A percentile compares a stretch with the other conserved stretches of the same genome.
These are phyloP conservation scores for Barnardius zonarius DNA, from an alignment of 2,113 vertebrate species.

Conservation along the genomic window DNA sequence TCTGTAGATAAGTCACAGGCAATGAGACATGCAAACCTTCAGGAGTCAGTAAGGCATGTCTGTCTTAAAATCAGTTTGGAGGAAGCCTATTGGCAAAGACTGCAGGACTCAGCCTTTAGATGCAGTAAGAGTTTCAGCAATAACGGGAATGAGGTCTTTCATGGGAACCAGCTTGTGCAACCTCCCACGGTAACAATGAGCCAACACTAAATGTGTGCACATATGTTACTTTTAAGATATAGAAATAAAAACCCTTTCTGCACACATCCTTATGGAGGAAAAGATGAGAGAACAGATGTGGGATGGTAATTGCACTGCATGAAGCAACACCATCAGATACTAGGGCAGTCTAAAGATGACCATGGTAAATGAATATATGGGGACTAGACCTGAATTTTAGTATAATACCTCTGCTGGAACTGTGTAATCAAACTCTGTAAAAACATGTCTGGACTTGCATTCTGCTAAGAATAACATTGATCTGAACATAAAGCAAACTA, in stretches of 20 bases:
- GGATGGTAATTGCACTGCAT: not conserved
- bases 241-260: not conserved
- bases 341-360: not conserved
- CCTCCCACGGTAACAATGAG: not conserved
- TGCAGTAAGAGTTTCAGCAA: not conserved
- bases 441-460: not conserved
- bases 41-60: not conserved
- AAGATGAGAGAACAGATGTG: not conserved
- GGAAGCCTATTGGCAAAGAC: not conserved
- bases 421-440: constrained; percentile 24
- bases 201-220: not conserved
- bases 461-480: not conserved
- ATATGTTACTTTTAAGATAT: not conserved
- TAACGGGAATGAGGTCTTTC: not conserved
- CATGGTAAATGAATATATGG: not conserved
- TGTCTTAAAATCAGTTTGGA: not conserved
- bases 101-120: not conserved
- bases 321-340: not conserved
- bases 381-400: not conserved
- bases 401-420: constrained; percentile 13
- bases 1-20: not conserved
- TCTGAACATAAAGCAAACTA: not conserved
- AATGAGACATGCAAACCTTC: not conserved
- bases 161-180: not conserved
- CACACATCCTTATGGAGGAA: not conserved